Evolutionary conservation across 2,888 invertebrate genomes (phyloP).

Genomic region (Norana najaformis): DNA sequence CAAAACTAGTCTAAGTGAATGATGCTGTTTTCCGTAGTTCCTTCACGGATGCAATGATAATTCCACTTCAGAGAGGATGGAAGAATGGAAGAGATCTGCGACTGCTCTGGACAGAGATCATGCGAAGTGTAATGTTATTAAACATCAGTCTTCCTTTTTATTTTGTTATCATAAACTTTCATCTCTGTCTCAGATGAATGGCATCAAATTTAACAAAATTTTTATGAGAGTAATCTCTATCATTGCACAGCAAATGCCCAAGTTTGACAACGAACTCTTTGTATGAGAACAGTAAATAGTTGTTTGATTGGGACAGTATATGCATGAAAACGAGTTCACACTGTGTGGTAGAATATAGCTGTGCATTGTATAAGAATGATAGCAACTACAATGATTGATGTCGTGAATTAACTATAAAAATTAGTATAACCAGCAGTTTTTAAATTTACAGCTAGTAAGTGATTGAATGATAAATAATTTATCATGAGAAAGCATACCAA

Average conservation of each 20-base stretch:
- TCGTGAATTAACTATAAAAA: neutral
- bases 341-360: neutral
- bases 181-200: neutral
- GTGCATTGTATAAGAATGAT: neutral
- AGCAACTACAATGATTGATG: neutral
- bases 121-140: constrained; percentile 72
- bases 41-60: constrained; percentile 41
- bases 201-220: neutral
- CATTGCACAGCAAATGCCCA: neutral
- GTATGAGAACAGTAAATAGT: neutral
- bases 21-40: constrained; percentile 33
- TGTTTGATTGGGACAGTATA: neutral
- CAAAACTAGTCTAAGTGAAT: neutral
- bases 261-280: neutral
- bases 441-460: neutral
- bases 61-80: constrained; percentile 63
- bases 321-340: too few relatives aligned
- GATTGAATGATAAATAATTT: neutral
- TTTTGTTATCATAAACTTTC: too few relatives aligned
- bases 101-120: constrained; percentile 84
- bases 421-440: neutral
- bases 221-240: neutral
- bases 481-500: neutral
- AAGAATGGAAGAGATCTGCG: constrained; percentile 85
- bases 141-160: neutral